Base-by-base conservation (phyloP, 2,888 invertebrate genomes). In the Idaea aversata region DNA sequence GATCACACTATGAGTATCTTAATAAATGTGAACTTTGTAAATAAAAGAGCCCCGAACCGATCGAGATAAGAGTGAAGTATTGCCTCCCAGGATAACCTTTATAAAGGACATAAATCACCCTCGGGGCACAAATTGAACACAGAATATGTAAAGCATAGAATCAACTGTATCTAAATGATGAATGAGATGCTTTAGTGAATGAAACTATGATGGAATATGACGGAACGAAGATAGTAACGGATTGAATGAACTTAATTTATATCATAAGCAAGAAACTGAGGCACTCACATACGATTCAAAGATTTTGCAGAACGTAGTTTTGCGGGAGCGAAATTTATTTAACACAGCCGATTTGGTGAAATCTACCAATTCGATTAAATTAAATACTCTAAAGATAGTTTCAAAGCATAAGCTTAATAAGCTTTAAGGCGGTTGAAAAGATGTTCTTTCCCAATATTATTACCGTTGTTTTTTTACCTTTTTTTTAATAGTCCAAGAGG, bases 11-110 rank as follows among this genome's bases (percentile, higher is more conserved):
- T 47, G 10, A 7, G 47, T 10, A 47, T 47, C 67, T 65, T 59
- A 65, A 63, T 66, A 61, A 57, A 63, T 61, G 60, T 66, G 67
- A 70, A 72, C 68, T 70, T 69, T 34, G 69, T 74, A 74, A 72
- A 74, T 74, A 64, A 72, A 67, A 59, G 63, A 16, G 57, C 47
- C 47, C 71, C 66, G 62, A 64, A 70, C 65, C 62, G 65, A 47
- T 47, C 47, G 10, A 47, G 47, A 47, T 47, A 47, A 47, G 47
- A 58, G 63, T 66, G 67, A 72, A 66, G 65, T 66, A 73, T 67
- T 35, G 59, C 67, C 63, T 64, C 57, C 36, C 38, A 36, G 66
- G 63, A 58, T 65, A 67, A 68, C 68, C 67, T 67, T 68, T 35
- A 38, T 36, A 57, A 57, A 61, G 58, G 63, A 65, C 65, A 67